phyloP scores from a whole-genome alignment of 2,113 vertebrate species.

The Puma concolor region DNA sequence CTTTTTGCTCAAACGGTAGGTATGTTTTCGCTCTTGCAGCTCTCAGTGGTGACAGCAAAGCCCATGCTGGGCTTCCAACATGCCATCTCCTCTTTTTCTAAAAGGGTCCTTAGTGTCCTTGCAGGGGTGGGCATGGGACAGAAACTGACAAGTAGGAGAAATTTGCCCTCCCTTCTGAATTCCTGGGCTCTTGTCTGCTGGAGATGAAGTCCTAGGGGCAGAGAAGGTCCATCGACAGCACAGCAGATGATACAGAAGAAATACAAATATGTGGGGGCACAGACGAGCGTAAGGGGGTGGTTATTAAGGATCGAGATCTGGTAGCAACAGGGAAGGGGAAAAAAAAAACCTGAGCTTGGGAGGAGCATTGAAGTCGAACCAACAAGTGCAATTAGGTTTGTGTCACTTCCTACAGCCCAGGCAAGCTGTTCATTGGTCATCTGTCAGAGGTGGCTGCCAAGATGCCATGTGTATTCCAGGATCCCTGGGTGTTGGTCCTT shows the following conservation, averaged over 20 bases:
- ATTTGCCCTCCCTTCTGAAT: not conserved
- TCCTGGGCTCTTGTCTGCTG: not conserved
- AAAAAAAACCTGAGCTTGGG: not conserved
- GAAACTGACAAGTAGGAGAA: not conserved
- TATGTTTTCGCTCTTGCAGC: not conserved
- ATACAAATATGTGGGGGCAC: not conserved
- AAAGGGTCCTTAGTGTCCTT: not conserved
- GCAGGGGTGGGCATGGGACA: not conserved
- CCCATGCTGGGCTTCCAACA: not conserved
- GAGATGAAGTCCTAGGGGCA: not conserved
- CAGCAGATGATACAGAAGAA: not conserved
- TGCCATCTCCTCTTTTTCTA: not conserved
- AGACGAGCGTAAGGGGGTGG: not conserved
- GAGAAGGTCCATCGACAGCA: no score
- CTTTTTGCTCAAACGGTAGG: not conserved
- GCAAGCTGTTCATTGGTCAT: slow-evolving; percentile 62
- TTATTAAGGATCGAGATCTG: not conserved
- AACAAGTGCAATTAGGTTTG: slow-evolving; percentile 25
- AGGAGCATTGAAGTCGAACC: not conserved
- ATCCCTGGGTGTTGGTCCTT: not conserved
- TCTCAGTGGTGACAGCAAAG: not conserved
- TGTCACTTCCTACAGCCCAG: slow-evolving; percentile 21
- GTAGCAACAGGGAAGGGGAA: not conserved
- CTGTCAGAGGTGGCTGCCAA: slow-evolving; percentile 54
- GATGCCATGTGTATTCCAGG: not conserved